phyloP scores from a whole-genome alignment of 2,888 invertebrate species.

The Anoplius nigerrimus region DNA sequence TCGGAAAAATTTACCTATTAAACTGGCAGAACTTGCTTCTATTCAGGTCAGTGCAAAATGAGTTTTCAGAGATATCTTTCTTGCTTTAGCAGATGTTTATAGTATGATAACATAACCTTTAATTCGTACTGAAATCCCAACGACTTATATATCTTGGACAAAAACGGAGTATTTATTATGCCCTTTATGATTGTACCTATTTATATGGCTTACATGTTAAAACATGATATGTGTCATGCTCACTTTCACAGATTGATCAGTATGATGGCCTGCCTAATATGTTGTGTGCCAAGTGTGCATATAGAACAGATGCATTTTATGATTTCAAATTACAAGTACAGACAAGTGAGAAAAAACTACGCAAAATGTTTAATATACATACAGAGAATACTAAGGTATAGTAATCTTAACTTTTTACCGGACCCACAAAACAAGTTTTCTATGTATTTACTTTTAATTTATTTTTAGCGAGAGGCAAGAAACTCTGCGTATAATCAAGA shows the following conservation, averaged over 20 bases:
- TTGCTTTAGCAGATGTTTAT: neutral
- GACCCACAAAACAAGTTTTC: too few species aligned
- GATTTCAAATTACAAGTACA: conserved; percentile 68
- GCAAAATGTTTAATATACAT: conserved; percentile 61
- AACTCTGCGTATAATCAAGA: conserved; percentile 20
- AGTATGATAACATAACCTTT: conserved; percentile 18
- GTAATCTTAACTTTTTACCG: neutral
- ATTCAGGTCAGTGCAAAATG: conserved; percentile 39
- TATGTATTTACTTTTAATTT: conserved; percentile 1
- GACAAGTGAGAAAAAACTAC: conserved; percentile 65
- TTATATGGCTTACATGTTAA: neutral
- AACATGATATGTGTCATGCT: neutral
- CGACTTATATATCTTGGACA: too few species aligned
- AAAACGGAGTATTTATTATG: too few species aligned
- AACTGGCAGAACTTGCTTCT: conserved; percentile 67
- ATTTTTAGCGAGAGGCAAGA: conserved; percentile 28
- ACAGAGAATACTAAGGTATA: conserved; percentile 34
- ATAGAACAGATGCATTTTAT: conserved; percentile 66
- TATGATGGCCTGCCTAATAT: conserved; percentile 68
- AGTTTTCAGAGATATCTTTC: neutral
- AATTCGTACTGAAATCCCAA: too few species aligned
- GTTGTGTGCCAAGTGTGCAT: conserved; percentile 69
- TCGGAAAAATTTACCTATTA: conserved; percentile 62
- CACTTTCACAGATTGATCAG: conserved; percentile 59
- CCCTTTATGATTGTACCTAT: neutral